Evolutionary conservation across 2,888 invertebrate species (phyloP).

Genomic region (Metallyticus violacea): DNA sequence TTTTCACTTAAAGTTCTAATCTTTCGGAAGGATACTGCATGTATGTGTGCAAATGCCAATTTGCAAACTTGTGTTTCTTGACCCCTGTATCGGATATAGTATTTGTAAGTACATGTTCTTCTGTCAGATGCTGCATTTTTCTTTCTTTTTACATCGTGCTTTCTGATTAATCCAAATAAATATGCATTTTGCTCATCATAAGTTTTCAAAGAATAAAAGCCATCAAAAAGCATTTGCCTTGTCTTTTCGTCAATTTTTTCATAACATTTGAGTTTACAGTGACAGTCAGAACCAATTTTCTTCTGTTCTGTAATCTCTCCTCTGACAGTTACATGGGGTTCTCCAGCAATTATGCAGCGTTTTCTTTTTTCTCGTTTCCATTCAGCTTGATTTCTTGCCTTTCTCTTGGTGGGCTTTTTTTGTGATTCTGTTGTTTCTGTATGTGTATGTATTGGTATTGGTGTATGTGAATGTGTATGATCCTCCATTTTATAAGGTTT

Average conservation of each 20-base stretch:
- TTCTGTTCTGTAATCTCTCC: constrained; percentile 56
- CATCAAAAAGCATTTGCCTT: constrained; percentile 54
- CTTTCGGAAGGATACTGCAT: constrained; percentile 57
- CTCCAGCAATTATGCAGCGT: constrained; percentile 54
- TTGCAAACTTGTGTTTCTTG: constrained; percentile 57
- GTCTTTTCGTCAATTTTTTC: constrained; percentile 53
- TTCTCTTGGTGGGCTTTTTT: constrained; percentile 31
- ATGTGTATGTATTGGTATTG: neutral
- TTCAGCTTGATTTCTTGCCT: constrained; percentile 46
- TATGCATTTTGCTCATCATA: constrained; percentile 60
- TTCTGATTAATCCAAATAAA: constrained; percentile 56
- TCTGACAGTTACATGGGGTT: constrained; percentile 57
- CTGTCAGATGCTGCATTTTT: constrained; percentile 54
- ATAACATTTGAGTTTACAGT: constrained; percentile 54
- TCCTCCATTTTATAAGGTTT: constrained; percentile 27
- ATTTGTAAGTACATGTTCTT: constrained; percentile 57
- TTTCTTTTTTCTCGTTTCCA: constrained; percentile 60
- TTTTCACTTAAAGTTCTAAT: constrained; percentile 57
- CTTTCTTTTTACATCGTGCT: constrained; percentile 57
- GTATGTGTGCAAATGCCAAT: constrained; percentile 58
- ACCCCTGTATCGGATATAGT: constrained; percentile 55
- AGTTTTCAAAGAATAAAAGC: constrained; percentile 56
- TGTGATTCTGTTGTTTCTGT: constrained; percentile 12
- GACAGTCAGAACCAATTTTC: constrained; percentile 55
- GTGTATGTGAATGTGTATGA: neutral